Conservation (phyloP, 2,113 vertebrate genomes). For the Nyctereutes procyonoides region DNA sequence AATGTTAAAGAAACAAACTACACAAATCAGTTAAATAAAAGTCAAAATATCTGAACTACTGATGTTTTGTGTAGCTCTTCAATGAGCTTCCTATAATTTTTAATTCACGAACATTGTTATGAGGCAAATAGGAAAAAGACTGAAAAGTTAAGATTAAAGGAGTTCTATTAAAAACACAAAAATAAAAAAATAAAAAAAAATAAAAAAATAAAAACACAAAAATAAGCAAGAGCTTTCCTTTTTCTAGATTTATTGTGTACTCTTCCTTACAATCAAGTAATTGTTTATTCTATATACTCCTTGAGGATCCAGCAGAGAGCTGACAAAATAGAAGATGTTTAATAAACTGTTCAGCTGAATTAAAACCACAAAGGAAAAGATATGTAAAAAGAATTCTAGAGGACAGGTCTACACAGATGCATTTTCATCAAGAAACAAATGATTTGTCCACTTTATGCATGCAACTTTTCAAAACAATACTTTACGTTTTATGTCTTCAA, state of each 20-base stretch:
- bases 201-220: constrained; percentile 44
- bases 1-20: neutral
- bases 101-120: constrained; percentile 37
- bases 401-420: neutral
- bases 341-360: neutral
- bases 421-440: constrained; percentile 35
- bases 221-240: neutral
- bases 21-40: constrained; percentile 29
- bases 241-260: neutral
- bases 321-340: constrained; percentile 47
- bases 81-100: neutral
- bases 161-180: constrained; percentile 24
- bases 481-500: constrained; percentile 22
- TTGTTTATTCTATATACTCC: neutral
- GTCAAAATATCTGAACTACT: constrained; percentile 24
- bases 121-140: constrained; percentile 44
- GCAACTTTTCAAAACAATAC: constrained; percentile 15
- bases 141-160: neutral
- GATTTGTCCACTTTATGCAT: neutral
- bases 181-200: constrained; percentile 49
- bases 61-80: neutral
- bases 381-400: neutral
- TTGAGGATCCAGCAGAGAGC: neutral
- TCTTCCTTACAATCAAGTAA: neutral
- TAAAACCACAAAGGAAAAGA: neutral